phyloP scores from a whole-genome alignment of 2,113 vertebrate genomes.

The Hystrix cristata region DNA sequence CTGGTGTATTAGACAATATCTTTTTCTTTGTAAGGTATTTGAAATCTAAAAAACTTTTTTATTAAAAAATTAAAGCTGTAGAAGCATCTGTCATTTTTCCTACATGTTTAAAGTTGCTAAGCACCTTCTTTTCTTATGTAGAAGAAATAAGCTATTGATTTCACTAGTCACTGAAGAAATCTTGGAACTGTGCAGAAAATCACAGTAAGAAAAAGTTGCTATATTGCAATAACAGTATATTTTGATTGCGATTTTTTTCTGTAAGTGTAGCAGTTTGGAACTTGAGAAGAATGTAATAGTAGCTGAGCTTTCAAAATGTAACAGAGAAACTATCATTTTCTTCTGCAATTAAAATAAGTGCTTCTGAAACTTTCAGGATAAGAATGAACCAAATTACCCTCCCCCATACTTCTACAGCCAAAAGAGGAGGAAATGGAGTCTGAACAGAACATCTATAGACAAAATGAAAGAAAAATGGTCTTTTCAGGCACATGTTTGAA shows the following conservation, averaged over 20 bases:
- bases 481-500: constrained; percentile 80
- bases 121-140: constrained; percentile 75
- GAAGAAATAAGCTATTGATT: constrained; percentile 72
- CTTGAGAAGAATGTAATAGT: constrained; percentile 85
- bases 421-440: constrained; percentile 69
- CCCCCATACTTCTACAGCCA: constrained; percentile 58
- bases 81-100: constrained; percentile 72
- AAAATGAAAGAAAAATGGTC: constrained; percentile 80
- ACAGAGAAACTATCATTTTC: constrained; percentile 80
- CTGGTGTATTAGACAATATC: constrained; percentile 23
- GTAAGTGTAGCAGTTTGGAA: constrained; percentile 79
- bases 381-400: constrained; percentile 82
- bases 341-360: constrained; percentile 80
- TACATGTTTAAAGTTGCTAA: constrained; percentile 65
- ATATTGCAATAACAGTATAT: constrained; percentile 78
- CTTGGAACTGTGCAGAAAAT: constrained; percentile 80
- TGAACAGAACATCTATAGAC: constrained; percentile 81
- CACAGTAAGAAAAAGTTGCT: constrained; percentile 76
- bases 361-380: constrained; percentile 79
- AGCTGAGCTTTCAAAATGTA: constrained; percentile 84
- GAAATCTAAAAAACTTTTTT: constrained; percentile 68
- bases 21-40: constrained; percentile 66
- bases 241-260: constrained; percentile 82
- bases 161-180: constrained; percentile 79
- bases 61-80: constrained; percentile 67